Evolutionary conservation across 1,140 invertebrate genomes (phyloP).

Genomic region (Zaprionus nigranus): DNA sequence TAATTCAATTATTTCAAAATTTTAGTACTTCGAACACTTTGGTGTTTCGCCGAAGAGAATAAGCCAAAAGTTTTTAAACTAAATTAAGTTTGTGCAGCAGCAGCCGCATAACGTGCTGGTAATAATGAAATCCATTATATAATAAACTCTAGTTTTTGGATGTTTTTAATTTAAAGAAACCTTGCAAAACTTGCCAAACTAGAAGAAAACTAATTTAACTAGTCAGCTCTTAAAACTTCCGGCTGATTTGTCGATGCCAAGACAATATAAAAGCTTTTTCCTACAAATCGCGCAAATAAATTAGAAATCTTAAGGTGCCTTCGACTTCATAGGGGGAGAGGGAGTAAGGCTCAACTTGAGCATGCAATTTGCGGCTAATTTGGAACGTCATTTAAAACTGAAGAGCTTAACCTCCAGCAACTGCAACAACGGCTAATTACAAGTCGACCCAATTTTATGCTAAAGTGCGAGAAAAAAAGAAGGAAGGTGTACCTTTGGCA

Average conservation of each 20-base stretch:
- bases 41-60: not conserved
- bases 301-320: not conserved
- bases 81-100: not conserved
- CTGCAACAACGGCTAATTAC: conserved; percentile 78
- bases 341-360: conserved; percentile 25
- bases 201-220: conserved; percentile 1
- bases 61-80: not conserved
- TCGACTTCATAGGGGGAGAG: too few species aligned
- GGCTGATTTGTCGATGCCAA: not conserved
- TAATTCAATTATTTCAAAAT: not conserved
- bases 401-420: conserved; percentile 66
- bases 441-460: conserved; percentile 72
- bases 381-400: conserved; percentile 54
- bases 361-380: conserved; percentile 45
- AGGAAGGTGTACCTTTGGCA: not conserved
- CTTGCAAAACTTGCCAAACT: not conserved
- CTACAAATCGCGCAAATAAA: not conserved
- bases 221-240: not conserved
- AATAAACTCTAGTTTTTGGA: not conserved
- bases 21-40: not conserved
- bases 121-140: not conserved
- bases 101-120: not conserved
- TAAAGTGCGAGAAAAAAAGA: conserved; percentile 68
- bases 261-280: not conserved
- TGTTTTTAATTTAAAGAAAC: conserved; percentile 1